Evolutionary conservation across 2,888 invertebrate genomes (phyloP).

Genomic region (Blastobasis lacticolella): DNA sequence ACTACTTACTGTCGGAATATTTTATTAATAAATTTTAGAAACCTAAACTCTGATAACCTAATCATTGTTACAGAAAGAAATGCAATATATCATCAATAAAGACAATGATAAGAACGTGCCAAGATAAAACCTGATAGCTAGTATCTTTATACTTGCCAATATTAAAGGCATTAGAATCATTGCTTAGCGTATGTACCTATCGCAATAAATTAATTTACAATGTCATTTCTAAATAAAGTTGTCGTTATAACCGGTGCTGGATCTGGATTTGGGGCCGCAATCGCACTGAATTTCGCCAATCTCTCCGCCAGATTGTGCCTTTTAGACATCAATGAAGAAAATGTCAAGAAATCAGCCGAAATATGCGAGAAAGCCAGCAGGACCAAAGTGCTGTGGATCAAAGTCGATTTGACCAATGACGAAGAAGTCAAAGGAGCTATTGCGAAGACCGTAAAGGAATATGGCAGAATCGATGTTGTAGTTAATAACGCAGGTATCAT

Average conservation of each 20-base stretch:
- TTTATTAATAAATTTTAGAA: too few relatives aligned
- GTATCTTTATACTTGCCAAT: too few relatives aligned
- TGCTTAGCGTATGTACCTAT: too few relatives aligned
- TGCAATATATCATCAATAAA: too few relatives aligned
- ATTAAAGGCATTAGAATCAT: too few relatives aligned
- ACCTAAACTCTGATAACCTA: too few relatives aligned
- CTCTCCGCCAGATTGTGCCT: slow-evolving; percentile 32
- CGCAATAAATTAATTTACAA: slow-evolving; percentile 8
- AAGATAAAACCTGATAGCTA: too few relatives aligned
- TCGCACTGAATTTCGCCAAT: slow-evolving; percentile 32
- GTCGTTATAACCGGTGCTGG: slow-evolving; percentile 34
- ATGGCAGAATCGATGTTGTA: slow-evolving; percentile 31
- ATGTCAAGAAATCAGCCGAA: slow-evolving; percentile 22
- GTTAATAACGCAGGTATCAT: slow-evolving; percentile 32
- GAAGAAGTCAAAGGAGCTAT: slow-evolving; percentile 24
- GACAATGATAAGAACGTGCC: too few relatives aligned
- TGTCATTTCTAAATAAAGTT: slow-evolving; percentile 36
- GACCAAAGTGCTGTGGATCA: slow-evolving; percentile 26
- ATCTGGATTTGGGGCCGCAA: slow-evolving; percentile 36
- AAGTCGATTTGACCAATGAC: slow-evolving; percentile 27
- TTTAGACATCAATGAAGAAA: slow-evolving; percentile 25
- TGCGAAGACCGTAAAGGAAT: slow-evolving; percentile 21
- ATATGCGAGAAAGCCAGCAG: slow-evolving; percentile 24
- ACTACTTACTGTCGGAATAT: too few relatives aligned
- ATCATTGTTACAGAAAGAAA: too few relatives aligned